Evolutionary conservation across 2,888 invertebrate species (phyloP), one percentile per base, ranked within the genome.

Genomic region (Blera fallax): DNA sequence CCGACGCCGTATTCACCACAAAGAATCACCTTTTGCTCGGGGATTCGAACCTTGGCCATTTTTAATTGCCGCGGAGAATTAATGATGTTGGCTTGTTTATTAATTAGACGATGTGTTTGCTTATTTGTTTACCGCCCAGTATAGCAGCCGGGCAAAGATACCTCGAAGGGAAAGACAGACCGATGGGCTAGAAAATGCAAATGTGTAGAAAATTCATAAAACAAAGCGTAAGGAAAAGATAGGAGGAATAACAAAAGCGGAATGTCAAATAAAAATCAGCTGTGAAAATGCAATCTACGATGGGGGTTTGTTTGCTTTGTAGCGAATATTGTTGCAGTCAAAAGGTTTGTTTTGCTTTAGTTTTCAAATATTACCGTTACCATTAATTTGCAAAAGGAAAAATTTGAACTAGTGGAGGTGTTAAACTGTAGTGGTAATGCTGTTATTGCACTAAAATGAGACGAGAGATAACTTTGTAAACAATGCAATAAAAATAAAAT

Each of bases 1-100:
- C 98, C 98, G 21, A 98, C 98, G 74, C 98, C 98, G 93, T 97
- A 98, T 93, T 98, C 98, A 45, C 98, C 98, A 92, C 97, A 98
- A 80, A 98, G 93, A 90, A 98, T 98, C 40, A 98, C 96, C 94
- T 98, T 98, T 89, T 97, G 95, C 89, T 96, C 96, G 24, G 97
- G 97, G 88, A 96, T 94, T 93, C 95, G 96, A 73, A 96, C 94
- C 89, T 95, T 94, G 90, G 97, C 97, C 97, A 97, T 97, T 87
- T 70, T 77, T 62, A 82, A 50, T 80, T 73, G 48, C 54, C 21
- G 27, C 48, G 52, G 62, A 29, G 69, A 69, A 62, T 24, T 50
- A 67, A 65, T 81, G 69, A 32, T 69, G 60, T 29, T 69, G 43
- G 21, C 18, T 50, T 29, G 65, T 54, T 45, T 43, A 54, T 56